Conservation (phyloP, 2,797 vertebrate genomes). For the Kryptopterus vitreolus region DNA sequence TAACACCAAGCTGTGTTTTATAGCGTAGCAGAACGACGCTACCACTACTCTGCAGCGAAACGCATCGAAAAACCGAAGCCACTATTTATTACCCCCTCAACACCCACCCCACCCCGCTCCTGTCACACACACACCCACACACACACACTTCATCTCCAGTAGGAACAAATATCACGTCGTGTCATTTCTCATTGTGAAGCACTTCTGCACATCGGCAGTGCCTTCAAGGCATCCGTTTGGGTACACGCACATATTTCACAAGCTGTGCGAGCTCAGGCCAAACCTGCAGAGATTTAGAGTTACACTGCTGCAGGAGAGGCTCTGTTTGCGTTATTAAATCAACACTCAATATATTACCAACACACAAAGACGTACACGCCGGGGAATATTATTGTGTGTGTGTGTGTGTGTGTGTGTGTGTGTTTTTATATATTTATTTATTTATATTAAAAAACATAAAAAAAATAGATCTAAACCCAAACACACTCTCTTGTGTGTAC, state of each 20-base stretch:
- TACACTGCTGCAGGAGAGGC: background rate
- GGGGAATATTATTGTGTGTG: background rate
- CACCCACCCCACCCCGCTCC: background rate
- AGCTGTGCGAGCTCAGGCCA: background rate
- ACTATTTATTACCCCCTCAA: background rate
- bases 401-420: background rate
- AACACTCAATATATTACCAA: background rate
- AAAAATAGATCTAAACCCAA: background rate
- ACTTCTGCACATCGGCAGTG: background rate
- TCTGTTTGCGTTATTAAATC: constrained; percentile 16
- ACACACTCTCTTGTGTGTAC: constrained; percentile 9
- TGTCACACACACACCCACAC: background rate
- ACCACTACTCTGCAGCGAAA: background rate
- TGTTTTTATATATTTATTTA: background rate
- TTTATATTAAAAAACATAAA: background rate
- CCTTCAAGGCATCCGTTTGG: background rate
- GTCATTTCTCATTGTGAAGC: constrained; percentile 8
- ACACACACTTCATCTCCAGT: background rate
- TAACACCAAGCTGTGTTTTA: background rate
- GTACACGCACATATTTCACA: background rate
- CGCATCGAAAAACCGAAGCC: background rate
- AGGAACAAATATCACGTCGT: constrained; percentile 13
- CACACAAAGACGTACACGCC: background rate
- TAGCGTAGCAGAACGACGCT: background rate
- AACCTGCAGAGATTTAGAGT: constrained; percentile 6